Evolutionary conservation across 2,797 vertebrate genomes (phyloP).

Genomic region (Geotria australis): DNA sequence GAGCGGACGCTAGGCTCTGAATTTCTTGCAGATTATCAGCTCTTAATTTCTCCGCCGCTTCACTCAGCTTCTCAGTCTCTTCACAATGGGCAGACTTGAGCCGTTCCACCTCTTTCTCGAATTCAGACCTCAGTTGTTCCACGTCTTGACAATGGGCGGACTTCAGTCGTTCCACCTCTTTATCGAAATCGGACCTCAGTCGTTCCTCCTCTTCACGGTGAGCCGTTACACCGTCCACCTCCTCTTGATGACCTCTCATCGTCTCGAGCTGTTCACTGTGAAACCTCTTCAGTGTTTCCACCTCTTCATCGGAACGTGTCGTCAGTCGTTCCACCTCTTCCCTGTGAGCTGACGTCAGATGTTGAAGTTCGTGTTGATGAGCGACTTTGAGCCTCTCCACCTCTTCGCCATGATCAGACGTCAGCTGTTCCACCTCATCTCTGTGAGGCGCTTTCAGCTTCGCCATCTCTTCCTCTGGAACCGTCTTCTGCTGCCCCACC

Average conservation of each 20-base stretch:
- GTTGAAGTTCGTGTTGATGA: conserved; percentile 3
- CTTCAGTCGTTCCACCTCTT: conserved; percentile 23
- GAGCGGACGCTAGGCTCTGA: conserved; percentile 15
- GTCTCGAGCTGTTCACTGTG: no score
- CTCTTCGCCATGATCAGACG: conserved; percentile 15
- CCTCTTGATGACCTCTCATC: no score
- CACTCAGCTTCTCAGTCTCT: conserved; percentile 24
- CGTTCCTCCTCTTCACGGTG: no score
- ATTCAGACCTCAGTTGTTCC: conserved; percentile 19
- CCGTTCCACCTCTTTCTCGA: conserved; percentile 10
- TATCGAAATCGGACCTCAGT: no score
- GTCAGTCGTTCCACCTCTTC: conserved; percentile 10
- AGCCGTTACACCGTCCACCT: no score
- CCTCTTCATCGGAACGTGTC: no score
- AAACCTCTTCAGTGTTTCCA: no score
- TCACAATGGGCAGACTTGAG: conserved; percentile 16
- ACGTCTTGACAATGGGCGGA: conserved; percentile 31
- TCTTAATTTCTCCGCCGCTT: conserved; percentile 21
- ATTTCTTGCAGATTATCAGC: conserved; percentile 27
- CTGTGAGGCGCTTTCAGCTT: conserved; percentile 21
- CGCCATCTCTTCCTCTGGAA: conserved; percentile 25
- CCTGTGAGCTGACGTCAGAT: conserved; percentile 3
- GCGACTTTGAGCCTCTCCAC: conserved; percentile 4
- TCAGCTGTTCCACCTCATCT: conserved; percentile 21
- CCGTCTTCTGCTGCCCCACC: conserved; percentile 17